These are phyloP conservation scores for Drosophila melanogaster DNA, from an alignment of 1,140 invertebrate genomes.

Conservation along the genomic window DNA sequence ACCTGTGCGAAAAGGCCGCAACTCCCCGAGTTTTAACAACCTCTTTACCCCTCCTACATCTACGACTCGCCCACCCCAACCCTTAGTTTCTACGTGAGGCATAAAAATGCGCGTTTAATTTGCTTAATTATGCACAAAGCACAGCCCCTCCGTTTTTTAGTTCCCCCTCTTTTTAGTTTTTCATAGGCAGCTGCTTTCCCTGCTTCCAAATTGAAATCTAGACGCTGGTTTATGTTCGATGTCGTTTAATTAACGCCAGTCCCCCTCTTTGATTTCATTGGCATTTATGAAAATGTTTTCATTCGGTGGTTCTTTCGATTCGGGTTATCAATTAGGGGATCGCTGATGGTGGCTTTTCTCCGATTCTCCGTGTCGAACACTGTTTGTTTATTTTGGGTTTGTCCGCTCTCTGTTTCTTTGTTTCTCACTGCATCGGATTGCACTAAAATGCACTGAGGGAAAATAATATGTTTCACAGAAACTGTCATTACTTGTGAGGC, in stretches of 20 bases:
- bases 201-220: conserved; percentile 71
- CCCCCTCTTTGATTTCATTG: conserved; percentile 42
- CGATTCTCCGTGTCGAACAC: conserved; percentile 6
- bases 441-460: conserved; percentile 6
- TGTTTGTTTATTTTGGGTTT: conserved; percentile 29
- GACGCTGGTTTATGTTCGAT: conserved; percentile 71
- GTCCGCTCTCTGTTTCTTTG: conserved; percentile 10
- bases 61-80: conserved; percentile 5
- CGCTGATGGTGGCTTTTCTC: conserved; percentile 41
- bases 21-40: conserved; percentile 18
- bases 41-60: background rate
- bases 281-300: conserved; percentile 81
- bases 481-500: no score
- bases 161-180: background rate
- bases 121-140: conserved; percentile 75
- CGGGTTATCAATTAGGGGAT: conserved; percentile 45
- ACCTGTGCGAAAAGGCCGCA: conserved; percentile 72
- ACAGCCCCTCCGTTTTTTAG: conserved; percentile 1
- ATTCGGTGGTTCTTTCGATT: conserved; percentile 40
- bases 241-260: conserved; percentile 73
- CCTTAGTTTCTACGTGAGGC: conserved; percentile 59
- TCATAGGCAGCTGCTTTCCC: conserved; percentile 17
- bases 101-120: conserved; percentile 81
- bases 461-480: background rate
- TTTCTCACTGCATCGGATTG: conserved; percentile 31